Conservation (phyloP, 1,140 invertebrate genomes). For the Euwallacea similis region DNA sequence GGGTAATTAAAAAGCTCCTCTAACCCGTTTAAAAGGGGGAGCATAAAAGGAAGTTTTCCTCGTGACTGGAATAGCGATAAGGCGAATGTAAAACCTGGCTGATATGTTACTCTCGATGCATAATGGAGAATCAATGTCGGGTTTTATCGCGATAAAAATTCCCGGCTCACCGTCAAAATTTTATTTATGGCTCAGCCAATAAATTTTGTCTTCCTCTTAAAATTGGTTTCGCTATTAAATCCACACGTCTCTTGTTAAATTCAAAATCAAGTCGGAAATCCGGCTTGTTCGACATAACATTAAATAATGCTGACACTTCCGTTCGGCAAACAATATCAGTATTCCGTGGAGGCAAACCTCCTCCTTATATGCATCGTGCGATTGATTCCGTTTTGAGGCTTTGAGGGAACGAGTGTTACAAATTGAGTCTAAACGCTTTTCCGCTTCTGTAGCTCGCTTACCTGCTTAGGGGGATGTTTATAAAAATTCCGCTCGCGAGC, state of each 20-base stretch:
- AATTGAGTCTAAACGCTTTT: constrained; percentile 30
- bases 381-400: constrained; percentile 30
- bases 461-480: constrained; percentile 25
- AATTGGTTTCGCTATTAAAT: too few species aligned
- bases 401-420: constrained; percentile 23
- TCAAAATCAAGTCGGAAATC: too few species aligned
- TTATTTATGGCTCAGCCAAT: neutral
- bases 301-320: constrained; percentile 10
- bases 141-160: constrained; percentile 1
- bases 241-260: too few species aligned
- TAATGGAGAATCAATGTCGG: neutral
- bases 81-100: too few species aligned
- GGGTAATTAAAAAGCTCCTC: neutral
- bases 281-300: neutral
- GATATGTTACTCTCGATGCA: too few species aligned
- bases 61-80: too few species aligned
- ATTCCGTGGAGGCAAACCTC: constrained; percentile 1
- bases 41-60: too few species aligned
- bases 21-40: too few species aligned
- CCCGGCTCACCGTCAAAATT: neutral
- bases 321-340: constrained; percentile 16
- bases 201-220: too few species aligned
- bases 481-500: constrained; percentile 19
- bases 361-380: constrained; percentile 18
- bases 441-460: constrained; percentile 15